Evolutionary conservation across 2,888 invertebrate species (phyloP).

Genomic region (Limnephilus auricula): DNA sequence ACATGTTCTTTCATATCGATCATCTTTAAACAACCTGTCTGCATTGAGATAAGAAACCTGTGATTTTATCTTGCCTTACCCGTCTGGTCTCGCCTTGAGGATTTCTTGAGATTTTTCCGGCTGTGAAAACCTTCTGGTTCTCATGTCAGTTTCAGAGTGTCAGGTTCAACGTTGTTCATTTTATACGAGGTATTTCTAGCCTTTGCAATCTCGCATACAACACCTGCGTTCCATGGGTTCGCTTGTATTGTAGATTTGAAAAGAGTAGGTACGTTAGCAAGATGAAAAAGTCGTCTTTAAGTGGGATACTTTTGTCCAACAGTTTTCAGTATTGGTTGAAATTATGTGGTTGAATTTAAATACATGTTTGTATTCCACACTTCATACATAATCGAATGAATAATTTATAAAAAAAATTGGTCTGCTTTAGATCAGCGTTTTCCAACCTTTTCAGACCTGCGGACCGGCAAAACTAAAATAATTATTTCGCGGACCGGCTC

Average conservation of each 20-base stretch:
- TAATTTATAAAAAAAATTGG: background rate
- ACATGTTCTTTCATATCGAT: background rate
- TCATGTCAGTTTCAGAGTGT: conserved; percentile 27
- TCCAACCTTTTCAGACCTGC: too few species aligned
- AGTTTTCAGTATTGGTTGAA: background rate
- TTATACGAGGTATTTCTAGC: background rate
- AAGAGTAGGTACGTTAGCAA: background rate
- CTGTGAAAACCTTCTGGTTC: background rate
- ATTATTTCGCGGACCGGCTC: too few species aligned
- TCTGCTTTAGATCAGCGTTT: too few species aligned
- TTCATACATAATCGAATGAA: background rate
- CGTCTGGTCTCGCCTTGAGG: background rate
- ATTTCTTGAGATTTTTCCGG: background rate
- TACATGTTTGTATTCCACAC: background rate
- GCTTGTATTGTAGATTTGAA: background rate
- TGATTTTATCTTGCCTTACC: background rate
- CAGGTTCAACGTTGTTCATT: conserved; percentile 39
- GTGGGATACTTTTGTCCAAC: background rate
- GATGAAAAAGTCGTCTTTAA: background rate
- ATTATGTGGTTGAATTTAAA: background rate
- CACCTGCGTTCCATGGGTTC: conserved; percentile 9
- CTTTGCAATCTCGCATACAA: conserved; percentile 17
- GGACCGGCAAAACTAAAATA: too few species aligned
- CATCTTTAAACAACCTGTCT: background rate
- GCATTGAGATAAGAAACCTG: background rate